A percentile compares a stretch with the other conserved stretches of the same genome.
Conservation (phyloP, 2,113 vertebrate genomes). For the Mastomys natalensis region DNA sequence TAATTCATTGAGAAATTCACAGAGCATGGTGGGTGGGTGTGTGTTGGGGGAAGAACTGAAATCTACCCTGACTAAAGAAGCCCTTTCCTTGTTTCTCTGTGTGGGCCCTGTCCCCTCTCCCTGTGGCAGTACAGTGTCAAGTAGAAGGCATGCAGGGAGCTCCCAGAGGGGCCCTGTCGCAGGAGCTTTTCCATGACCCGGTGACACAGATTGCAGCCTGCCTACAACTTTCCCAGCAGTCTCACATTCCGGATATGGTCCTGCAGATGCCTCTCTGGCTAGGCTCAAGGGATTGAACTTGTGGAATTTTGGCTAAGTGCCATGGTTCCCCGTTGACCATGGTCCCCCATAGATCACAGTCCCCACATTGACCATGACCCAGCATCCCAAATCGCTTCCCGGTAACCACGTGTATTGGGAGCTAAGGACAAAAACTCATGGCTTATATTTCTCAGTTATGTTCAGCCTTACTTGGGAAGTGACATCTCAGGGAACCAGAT, state of each 20-base stretch:
- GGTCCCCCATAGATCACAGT: background rate
- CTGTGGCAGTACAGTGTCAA: background rate
- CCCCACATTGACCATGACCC: background rate
- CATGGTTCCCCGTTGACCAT: background rate
- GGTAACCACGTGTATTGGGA: background rate
- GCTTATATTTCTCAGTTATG: background rate
- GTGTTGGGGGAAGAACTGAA: accelerated
- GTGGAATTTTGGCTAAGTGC: constrained; percentile 58
- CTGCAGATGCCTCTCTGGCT: constrained; percentile 23
- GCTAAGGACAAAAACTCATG: background rate
- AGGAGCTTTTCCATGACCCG: constrained; percentile 67
- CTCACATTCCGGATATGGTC: constrained; percentile 43
- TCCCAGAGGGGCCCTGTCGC: background rate
- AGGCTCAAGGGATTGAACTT: constrained; percentile 38
- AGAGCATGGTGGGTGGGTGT: background rate
- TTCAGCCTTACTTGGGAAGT: background rate
- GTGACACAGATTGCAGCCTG: constrained; percentile 7
- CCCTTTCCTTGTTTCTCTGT: background rate
- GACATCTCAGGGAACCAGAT: background rate
- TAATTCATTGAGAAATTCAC: background rate
- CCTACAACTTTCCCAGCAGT: constrained; percentile 68
- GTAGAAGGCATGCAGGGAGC: background rate
- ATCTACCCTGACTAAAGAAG: background rate
- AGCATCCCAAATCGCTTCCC: background rate
- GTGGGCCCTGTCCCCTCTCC: background rate